These are phyloP conservation scores for Eulimnadia texana DNA, from an alignment of 1,140 invertebrate species.

Conservation along the genomic window DNA sequence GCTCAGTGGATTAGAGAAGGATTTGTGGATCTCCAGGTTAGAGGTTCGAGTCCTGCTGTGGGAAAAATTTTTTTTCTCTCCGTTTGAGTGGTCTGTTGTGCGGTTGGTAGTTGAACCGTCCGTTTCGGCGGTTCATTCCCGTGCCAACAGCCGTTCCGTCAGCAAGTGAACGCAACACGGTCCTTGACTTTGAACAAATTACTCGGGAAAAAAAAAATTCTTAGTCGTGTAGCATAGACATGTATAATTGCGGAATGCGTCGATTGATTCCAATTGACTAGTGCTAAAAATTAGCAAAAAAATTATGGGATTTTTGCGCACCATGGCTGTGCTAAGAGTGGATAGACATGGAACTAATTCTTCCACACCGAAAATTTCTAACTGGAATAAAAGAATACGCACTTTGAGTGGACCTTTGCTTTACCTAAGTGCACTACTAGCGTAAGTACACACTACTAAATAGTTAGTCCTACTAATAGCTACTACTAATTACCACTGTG, in stretches of 20 bases:
- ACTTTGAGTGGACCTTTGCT: slow-evolving; percentile 1
- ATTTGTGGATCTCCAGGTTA: too few relatives aligned
- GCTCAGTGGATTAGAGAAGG: too few relatives aligned
- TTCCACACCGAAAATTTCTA: not conserved
- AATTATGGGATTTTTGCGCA: slow-evolving; percentile 5
- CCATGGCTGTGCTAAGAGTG: slow-evolving; percentile 3
- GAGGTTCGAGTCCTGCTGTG: too few relatives aligned
- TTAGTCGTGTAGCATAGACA: not conserved
- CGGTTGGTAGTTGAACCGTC: not conserved
- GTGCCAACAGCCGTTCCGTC: not conserved
- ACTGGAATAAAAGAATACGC: slow-evolving; percentile 5
- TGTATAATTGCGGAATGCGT: not conserved
- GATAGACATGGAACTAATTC: not conserved
- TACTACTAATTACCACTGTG: too few relatives aligned
- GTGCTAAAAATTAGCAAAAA: not conserved
- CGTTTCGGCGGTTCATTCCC: not conserved
- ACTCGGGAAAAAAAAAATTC: too few relatives aligned
- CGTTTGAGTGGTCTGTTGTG: too few relatives aligned
- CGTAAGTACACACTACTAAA: too few relatives aligned
- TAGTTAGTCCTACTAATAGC: not conserved
- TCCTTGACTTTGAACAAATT: too few relatives aligned
- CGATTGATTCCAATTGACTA: not conserved
- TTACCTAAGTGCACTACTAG: slow-evolving; percentile 3
- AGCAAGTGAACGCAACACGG: too few relatives aligned
- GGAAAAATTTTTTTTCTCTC: too few relatives aligned